Conservation (phyloP, 2,888 invertebrate species). For the Catocala fraxini region DNA sequence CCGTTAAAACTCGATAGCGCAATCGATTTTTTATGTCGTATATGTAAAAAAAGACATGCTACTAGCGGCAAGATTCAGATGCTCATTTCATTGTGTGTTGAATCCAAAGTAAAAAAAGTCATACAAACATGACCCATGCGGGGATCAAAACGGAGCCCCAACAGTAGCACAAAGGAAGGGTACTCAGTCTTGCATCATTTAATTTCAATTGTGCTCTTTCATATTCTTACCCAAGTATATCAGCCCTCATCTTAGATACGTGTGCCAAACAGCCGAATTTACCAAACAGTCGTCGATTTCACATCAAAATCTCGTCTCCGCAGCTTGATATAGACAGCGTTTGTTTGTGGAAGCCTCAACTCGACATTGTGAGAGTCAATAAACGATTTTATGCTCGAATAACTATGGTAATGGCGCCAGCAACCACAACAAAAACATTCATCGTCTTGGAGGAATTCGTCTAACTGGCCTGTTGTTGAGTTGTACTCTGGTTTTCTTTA, state of each 20-base stretch:
- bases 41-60: neutral
- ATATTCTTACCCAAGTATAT: constrained; percentile 3
- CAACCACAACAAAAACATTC: constrained; percentile 71
- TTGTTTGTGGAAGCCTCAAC: constrained; percentile 56
- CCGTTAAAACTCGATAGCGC: no score
- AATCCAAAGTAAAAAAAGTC: neutral
- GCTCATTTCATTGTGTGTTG: neutral
- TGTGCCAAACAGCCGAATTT: constrained; percentile 10
- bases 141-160: neutral
- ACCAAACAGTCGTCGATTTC: constrained; percentile 24
- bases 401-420: constrained; percentile 75
- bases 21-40: no score
- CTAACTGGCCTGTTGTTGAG: constrained; percentile 36
- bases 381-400: constrained; percentile 78
- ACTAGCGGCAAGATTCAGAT: neutral
- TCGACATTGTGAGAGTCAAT: constrained; percentile 66
- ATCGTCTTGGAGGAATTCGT: constrained; percentile 48
- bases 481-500: constrained; percentile 18
- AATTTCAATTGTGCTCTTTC: constrained; percentile 2
- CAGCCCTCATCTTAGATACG: neutral
- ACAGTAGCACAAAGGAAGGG: constrained; percentile 3
- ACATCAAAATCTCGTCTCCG: constrained; percentile 37
- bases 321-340: constrained; percentile 35
- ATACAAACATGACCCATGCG: constrained; percentile 1
- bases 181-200: constrained; percentile 3